These are phyloP conservation scores for Nymphalis c-album DNA, from an alignment of 2,888 invertebrate species.

Conservation along the genomic window DNA sequence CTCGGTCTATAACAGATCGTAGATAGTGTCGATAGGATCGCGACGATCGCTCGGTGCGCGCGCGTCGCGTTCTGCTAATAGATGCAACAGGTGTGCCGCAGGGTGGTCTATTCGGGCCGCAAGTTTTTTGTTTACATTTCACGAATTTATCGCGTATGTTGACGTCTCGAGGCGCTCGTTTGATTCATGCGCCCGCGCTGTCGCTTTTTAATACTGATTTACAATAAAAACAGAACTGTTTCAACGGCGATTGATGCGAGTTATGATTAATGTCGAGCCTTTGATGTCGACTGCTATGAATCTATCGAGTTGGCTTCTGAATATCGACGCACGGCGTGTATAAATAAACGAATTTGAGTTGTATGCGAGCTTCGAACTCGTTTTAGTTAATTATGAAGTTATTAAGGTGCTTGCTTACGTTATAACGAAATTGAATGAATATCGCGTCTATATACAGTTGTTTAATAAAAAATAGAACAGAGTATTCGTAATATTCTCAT, in stretches of 20 bases:
- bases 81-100: constrained; percentile 76
- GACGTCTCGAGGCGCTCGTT: constrained; percentile 75
- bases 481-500: background rate
- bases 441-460: constrained; percentile 11
- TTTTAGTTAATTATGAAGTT: constrained; percentile 78
- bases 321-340: constrained; percentile 75
- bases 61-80: constrained; percentile 60
- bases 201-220: constrained; percentile 81
- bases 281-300: constrained; percentile 80
- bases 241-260: constrained; percentile 79
- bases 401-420: constrained; percentile 50
- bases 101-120: constrained; percentile 71
- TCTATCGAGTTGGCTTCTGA: constrained; percentile 79
- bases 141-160: constrained; percentile 75
- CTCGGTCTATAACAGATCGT: constrained; percentile 24
- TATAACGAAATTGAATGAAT: constrained; percentile 23
- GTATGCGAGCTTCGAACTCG: constrained; percentile 62
- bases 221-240: constrained; percentile 79
- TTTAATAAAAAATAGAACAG: background rate
- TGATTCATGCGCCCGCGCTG: constrained; percentile 77
- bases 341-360: constrained; percentile 75
- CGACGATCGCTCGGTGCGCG: constrained; percentile 58
- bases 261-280: constrained; percentile 79
- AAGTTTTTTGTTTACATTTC: constrained; percentile 73
- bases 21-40: constrained; percentile 59